Conservation (phyloP, 2,888 invertebrate species). For the Mycalesis mineus region DNA sequence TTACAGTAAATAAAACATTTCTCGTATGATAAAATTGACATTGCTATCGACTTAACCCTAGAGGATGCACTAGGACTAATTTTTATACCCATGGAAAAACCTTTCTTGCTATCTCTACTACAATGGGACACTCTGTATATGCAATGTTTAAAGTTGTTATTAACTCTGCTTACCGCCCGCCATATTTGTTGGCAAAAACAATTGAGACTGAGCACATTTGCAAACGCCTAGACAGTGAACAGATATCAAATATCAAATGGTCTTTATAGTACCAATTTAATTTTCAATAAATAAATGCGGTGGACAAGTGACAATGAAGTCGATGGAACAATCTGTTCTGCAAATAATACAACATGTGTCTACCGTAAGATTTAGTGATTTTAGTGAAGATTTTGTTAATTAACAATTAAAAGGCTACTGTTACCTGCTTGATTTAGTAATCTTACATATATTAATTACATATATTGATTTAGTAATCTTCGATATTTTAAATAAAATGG, state of each 20-base stretch:
- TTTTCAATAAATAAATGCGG: background rate
- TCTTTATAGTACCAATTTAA: background rate
- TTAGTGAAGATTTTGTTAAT: too few relatives aligned
- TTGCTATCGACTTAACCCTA: too few relatives aligned
- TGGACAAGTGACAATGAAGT: conserved; percentile 29
- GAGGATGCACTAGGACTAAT: too few relatives aligned
- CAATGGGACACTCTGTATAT: background rate
- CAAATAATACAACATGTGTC: conserved; percentile 34
- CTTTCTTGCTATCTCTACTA: too few relatives aligned
- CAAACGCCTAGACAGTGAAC: background rate
- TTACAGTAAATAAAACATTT: too few relatives aligned
- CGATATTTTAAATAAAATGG: too few relatives aligned
- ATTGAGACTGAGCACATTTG: background rate
- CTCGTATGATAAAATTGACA: too few relatives aligned
- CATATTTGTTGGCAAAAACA: background rate
- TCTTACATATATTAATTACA: too few relatives aligned
- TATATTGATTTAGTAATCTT: too few relatives aligned
- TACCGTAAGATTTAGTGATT: conserved; percentile 21
- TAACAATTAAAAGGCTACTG: too few relatives aligned
- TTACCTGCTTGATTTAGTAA: too few relatives aligned
- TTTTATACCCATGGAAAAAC: too few relatives aligned
- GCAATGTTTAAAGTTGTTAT: background rate
- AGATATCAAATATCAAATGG: background rate
- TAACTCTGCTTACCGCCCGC: background rate
- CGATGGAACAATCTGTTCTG: conserved; percentile 39